Evolutionary conservation across 2,888 invertebrate genomes (phyloP).

Genomic region (Eupithecia exiguata): DNA sequence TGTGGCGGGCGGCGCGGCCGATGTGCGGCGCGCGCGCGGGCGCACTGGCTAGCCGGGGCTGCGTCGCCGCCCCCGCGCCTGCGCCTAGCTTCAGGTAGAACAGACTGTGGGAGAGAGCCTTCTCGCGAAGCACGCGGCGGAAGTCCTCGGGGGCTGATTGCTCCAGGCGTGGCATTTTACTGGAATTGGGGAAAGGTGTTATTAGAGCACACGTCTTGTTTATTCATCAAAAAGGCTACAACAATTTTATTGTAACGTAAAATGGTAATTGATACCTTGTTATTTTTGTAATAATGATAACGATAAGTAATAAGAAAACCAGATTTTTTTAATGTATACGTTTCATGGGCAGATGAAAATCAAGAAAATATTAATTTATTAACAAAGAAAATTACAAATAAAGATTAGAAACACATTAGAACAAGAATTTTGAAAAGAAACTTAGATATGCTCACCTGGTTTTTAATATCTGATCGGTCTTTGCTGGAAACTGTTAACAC

Average conservation of each 20-base stretch:
- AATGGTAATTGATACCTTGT: too few relatives aligned
- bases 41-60: slow-evolving; percentile 62
- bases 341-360: too few relatives aligned
- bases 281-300: too few relatives aligned
- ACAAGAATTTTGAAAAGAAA: background rate
- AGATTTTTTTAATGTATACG: too few relatives aligned
- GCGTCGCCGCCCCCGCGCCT: slow-evolving; percentile 55
- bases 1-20: slow-evolving; percentile 68
- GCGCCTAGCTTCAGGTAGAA: slow-evolving; percentile 79
- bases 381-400: too few relatives aligned
- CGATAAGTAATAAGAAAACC: too few relatives aligned
- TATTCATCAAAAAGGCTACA: background rate
- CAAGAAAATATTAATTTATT: too few relatives aligned
- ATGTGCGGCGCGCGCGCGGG: slow-evolving; percentile 69
- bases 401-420: too few relatives aligned
- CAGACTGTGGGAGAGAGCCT: slow-evolving; percentile 79
- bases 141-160: slow-evolving; percentile 74
- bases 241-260: too few relatives aligned
- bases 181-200: slow-evolving; percentile 40
- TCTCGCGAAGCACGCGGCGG: slow-evolving; percentile 78
- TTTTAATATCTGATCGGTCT: slow-evolving; percentile 14
- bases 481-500: slow-evolving; percentile 33
- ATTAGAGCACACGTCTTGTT: background rate
- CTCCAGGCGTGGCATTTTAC: slow-evolving; percentile 74
- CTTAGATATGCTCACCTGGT: slow-evolving; percentile 25